Evolutionary conservation across 1,140 invertebrate genomes (phyloP), one percentile per base, ranked within the genome.

Genomic region (Propsilocerus akamusi): DNA sequence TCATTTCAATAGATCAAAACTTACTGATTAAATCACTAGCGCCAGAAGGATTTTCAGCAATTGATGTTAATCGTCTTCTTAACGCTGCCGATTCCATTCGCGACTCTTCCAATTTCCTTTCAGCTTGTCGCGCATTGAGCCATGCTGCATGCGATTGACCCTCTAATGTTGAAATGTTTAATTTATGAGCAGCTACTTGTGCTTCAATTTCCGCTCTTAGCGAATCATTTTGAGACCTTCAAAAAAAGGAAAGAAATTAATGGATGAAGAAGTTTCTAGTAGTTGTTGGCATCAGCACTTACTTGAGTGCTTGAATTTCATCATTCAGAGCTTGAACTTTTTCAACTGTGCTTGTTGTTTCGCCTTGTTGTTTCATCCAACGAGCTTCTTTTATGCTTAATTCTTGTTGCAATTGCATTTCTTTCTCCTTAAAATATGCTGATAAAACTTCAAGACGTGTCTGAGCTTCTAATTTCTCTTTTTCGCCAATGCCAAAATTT

Each of bases 401-500:
- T 66, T 87, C 81, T 58, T 86, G 88, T 62, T 89, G 78, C 23
- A 89, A 67, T 63, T 90, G 80, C 17, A 77, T 72, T 68, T 93
- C 88, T 59, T 86, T 84, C 53, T 91, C 85, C 59, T 89, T 83
- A 66, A 93, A 93, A 60, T 90, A 91, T 57, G 81, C 82, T 0
- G 82, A 81, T 26, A 93, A 67, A 5, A 92, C 87, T 63, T 87
- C 80, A 1, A 93, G 70, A 56, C 84, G 77, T 0, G 85, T 90
- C 57, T 81, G 72, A 1, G 84, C 81, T 61, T 91, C 86, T 14
- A 80, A 69, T 54, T 83, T 83, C 53, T 85, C 83, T 55, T 81
- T 80, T 56, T 83, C 81, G 2, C 78, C 77, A 49, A 75, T 71
- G 59, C 78, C 77, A 51, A 80, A 80, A 54, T 80, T 76, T 52